Evolutionary conservation across 2,797 vertebrate species (phyloP), one percentile per base, ranked within the genome.

Genomic region (Parauchenoglanis punctatus): DNA sequence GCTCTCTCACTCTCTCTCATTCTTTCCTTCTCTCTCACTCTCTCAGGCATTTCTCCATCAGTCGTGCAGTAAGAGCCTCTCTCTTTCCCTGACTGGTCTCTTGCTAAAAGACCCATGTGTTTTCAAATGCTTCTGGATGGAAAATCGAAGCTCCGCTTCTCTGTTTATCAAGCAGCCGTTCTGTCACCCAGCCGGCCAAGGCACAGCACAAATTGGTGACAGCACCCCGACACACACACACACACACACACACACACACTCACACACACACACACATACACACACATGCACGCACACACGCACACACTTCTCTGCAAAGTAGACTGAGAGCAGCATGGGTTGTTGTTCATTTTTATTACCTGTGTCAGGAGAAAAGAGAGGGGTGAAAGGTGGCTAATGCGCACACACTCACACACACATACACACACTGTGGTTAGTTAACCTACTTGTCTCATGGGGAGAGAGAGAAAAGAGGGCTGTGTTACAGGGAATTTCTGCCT

Each of bases 91-190:
- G 85, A 86, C 63, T 92, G 91, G 81, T 90, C 93, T 91, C 88
- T 85, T 89, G 92, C 91, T 94, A 91, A 93, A 95, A 96, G 96
- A 96, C 95, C 93, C 94, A 93, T 95, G 95, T 95, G 95, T 96
- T 95, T 95, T 92, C 92, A 97, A 97, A 97, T 95, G 95, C 95
- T 94, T 95, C 92, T 95, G 94, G 93, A 96, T 94, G 86, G 92
- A 95, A 97, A 97, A 95, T 94, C 90, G 88, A 96, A 94, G 84
- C 91, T 93, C 94, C 91, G 94, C 95, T 96, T 96, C 96, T 96
- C 94, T 96, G 96, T 96, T 96, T 96, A 96, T 96, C 95, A 97
- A 96, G 95, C 93, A 94, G 91, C 92, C 95, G 94, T 95, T 96
- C 95, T 93, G 94, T 96, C 95, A 96, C 95, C 94, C 94, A 93